Percentiles rank a stretch among this genome's conserved stretches.
Evolutionary conservation across 1,140 invertebrate genomes (phyloP).

Genomic region (Drosophila mojavensis): DNA sequence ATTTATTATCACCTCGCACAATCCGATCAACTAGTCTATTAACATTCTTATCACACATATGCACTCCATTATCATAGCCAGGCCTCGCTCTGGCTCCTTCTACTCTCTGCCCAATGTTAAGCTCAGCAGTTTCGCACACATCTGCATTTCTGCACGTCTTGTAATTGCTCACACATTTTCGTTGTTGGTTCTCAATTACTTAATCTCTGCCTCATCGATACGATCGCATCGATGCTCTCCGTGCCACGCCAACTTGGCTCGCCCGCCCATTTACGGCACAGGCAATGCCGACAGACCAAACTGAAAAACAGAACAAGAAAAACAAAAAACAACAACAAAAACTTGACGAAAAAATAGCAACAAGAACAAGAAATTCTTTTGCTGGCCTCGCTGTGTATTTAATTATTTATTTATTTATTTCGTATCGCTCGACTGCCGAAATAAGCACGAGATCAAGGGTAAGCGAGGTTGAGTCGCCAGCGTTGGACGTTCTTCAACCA

Average conservation of each 20-base stretch:
- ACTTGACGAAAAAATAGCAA: not conserved
- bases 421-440: constrained; percentile 65
- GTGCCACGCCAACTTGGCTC: constrained; percentile 15
- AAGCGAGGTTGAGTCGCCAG: constrained; percentile 38
- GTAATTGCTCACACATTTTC: not conserved
- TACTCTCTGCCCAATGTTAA: no score
- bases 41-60: no score
- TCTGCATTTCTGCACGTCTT: not conserved
- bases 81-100: no score
- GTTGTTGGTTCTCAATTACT: constrained; percentile 25
- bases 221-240: constrained; percentile 2
- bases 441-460: constrained; percentile 75
- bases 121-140: no score
- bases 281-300: constrained; percentile 60
- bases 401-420: constrained; percentile 61
- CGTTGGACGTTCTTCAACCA: constrained; percentile 31
- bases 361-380: constrained; percentile 65
- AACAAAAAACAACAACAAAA: no score
- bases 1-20: no score
- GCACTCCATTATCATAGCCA: no score
- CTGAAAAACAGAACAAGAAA: constrained; percentile 1
- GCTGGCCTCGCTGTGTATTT: constrained; percentile 49
- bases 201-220: constrained; percentile 25
- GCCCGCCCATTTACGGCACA: constrained; percentile 63
- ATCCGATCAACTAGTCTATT: no score